A percentile compares a stretch with the other conserved stretches of the same genome.
Conservation (phyloP, 2,888 invertebrate species). For the Cantharis rufa region DNA sequence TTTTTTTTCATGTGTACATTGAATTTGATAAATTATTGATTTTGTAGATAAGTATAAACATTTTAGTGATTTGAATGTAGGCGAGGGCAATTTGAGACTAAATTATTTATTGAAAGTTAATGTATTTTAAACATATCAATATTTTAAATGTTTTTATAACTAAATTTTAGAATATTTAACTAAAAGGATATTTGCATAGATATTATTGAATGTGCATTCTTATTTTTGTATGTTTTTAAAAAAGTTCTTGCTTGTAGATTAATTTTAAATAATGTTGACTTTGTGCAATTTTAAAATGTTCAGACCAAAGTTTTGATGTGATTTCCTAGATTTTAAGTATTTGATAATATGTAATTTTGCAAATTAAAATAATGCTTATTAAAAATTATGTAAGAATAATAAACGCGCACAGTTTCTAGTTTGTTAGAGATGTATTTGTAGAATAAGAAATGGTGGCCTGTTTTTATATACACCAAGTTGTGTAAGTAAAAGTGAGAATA, state of each 20-base stretch:
- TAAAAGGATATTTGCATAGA: neutral
- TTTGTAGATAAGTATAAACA: neutral
- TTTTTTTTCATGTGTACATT: neutral
- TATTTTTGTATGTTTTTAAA: neutral
- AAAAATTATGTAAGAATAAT: slow-evolving; percentile 7
- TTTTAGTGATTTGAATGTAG: neutral
- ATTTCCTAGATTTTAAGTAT: slow-evolving; percentile 35
- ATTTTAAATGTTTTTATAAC: neutral
- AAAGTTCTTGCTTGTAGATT: neutral
- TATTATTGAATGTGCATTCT: neutral
- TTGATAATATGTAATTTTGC: slow-evolving; percentile 34
- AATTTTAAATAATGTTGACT: slow-evolving; percentile 16
- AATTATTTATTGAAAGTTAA: neutral
- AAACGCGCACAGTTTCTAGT: slow-evolving; percentile 15
- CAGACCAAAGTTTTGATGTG: slow-evolving; percentile 49
- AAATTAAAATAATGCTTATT: slow-evolving; percentile 35
- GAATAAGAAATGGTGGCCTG: slow-evolving; percentile 12
- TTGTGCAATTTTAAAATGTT: slow-evolving; percentile 43
- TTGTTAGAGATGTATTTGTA: slow-evolving; percentile 2
- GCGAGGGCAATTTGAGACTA: neutral
- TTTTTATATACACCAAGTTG: neutral
- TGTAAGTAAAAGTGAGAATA: slow-evolving; percentile 7
- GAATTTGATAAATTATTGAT: neutral
- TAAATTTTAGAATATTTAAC: neutral
- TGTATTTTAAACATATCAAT: neutral